Conservation (phyloP, 2,888 invertebrate species). For the Adelphocoris suturalis region DNA sequence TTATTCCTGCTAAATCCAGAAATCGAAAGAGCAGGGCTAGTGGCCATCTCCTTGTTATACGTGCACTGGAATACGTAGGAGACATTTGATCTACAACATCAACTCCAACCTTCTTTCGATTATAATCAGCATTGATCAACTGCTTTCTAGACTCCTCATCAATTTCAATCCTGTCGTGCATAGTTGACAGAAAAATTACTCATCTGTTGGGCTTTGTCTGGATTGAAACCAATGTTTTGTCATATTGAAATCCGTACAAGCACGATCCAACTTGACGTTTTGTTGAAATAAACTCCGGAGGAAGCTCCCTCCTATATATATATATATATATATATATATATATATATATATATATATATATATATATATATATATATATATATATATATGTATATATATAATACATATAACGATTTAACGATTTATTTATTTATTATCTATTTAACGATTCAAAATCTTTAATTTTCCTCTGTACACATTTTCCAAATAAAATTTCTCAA, state of each 20-base stretch:
- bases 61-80: conserved; percentile 22
- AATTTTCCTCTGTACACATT: too few relatives aligned
- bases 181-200: conserved; percentile 21
- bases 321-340: too few relatives aligned
- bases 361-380: too few relatives aligned
- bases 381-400: too few relatives aligned
- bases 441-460: too few relatives aligned
- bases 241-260: conserved; percentile 21
- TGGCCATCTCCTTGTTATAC: conserved; percentile 31
- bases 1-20: conserved; percentile 31
- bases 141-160: conserved; percentile 21
- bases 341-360: too few relatives aligned
- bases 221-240: conserved; percentile 24
- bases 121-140: conserved; percentile 31
- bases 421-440: too few relatives aligned
- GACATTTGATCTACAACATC: conserved; percentile 34
- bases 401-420: too few relatives aligned
- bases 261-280: conserved; percentile 34
- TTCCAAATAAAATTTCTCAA: too few relatives aligned
- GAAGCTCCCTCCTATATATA: conserved; percentile 16
- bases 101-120: conserved; percentile 34
- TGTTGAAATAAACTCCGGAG: conserved; percentile 22
- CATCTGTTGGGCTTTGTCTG: conserved; percentile 24
- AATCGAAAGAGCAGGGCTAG: conserved; percentile 21
- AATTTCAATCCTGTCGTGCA: conserved; percentile 30